Conservation (phyloP, 1,140 invertebrate species). For the Carposina sasakii region DNA sequence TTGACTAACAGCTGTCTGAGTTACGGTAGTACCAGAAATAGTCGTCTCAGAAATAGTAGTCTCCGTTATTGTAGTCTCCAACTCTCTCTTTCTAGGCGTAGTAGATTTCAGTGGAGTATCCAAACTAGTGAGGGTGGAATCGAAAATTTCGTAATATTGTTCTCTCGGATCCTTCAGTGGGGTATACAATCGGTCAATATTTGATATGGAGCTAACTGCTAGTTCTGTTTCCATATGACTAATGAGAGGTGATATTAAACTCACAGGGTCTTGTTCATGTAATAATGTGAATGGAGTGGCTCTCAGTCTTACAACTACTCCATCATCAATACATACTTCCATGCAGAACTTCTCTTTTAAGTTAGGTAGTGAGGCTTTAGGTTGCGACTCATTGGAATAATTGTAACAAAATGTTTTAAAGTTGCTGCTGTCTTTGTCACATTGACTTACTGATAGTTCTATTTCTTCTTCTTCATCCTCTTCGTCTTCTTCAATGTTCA, state of each 20-base stretch:
- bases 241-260: constrained; percentile 15
- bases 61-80: constrained; percentile 30
- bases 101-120: constrained; percentile 54
- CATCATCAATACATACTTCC: constrained; percentile 60
- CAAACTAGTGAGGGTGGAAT: constrained; percentile 58
- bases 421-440: constrained; percentile 47
- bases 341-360: constrained; percentile 59
- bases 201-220: constrained; percentile 43
- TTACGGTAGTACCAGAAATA: too few relatives aligned
- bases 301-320: constrained; percentile 46
- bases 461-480: constrained; percentile 37
- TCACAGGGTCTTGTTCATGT: constrained; percentile 30
- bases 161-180: constrained; percentile 48
- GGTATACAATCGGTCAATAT: constrained; percentile 48
- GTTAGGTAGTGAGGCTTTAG: constrained; percentile 26
- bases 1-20: too few relatives aligned
- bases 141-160: constrained; percentile 54
- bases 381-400: constrained; percentile 27
- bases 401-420: constrained; percentile 34
- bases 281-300: constrained; percentile 36
- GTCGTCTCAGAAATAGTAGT: too few relatives aligned
- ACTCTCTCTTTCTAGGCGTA: constrained; percentile 28
- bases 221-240: constrained; percentile 38
- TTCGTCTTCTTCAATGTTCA: constrained; percentile 26
- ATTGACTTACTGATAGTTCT: constrained; percentile 46